Conservation (phyloP, 2,888 invertebrate genomes). For the Eupithecia subfuscata region DNA sequence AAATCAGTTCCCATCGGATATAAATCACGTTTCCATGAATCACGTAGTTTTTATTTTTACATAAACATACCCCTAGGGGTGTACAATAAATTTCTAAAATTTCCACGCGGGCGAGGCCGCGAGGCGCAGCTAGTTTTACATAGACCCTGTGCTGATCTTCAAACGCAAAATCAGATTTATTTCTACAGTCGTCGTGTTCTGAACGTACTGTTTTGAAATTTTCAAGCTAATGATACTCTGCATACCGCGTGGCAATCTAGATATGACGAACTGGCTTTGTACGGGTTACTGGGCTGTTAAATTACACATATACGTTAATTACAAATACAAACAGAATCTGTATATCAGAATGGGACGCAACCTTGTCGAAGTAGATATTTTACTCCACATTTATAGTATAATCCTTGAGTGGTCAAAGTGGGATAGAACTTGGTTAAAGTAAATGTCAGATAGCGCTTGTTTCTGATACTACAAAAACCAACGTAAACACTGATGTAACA, state of each 20-base stretch:
- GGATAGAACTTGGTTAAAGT: neutral
- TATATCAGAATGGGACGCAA: neutral
- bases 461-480: too few species aligned
- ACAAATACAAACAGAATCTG: neutral
- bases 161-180: neutral
- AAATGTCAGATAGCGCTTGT: neutral
- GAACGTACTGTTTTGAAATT: neutral
- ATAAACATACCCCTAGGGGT: too few species aligned
- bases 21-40: too few species aligned
- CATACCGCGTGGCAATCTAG: neutral
- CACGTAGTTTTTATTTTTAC: too few species aligned
- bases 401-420: neutral
- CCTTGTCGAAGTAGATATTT: neutral
- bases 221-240: neutral
- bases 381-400: neutral
- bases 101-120: too few species aligned
- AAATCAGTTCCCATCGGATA: too few species aligned
- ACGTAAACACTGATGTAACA: too few species aligned
- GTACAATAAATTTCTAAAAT: too few species aligned
- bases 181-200: neutral
- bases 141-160: neutral
- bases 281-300: neutral
- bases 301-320: neutral
- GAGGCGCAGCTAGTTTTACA: neutral
- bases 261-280: neutral